Evolutionary conservation across 2,113 vertebrate genomes (phyloP), one percentile per base, ranked within the genome.

Genomic region (Merops nubicus): DNA sequence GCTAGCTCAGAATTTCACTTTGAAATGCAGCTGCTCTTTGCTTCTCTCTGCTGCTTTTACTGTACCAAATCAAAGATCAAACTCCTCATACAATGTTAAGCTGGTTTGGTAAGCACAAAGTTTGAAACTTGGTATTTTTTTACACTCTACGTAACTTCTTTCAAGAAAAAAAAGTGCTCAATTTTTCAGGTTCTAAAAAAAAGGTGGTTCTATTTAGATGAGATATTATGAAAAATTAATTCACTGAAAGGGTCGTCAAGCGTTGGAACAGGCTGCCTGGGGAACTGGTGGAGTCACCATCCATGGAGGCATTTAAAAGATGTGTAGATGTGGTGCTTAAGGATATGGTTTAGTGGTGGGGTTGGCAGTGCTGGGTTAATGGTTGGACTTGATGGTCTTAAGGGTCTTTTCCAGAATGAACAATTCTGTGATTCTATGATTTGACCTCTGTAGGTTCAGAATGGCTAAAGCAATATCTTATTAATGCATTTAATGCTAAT

Each of bases 11-110:
- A 80, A 48, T 91, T 94, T 38, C 9, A 12, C 81, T 88, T 95
- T 91, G 95, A 94, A 96, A 87, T 85, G 59, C 87, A 91, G 42
- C 79, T 81, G 40, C 34, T 91, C 36, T 88, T 54, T 19, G 43
- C 45, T 47, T 88, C 92, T 65, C 68, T 91, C 42, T 77, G 84
- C 62, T 81, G 60, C 42, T 80, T 88, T 79, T 96, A 92, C 88
- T 88, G 40, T 50, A 90, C 36, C 23, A 53, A 90, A 48, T 57
- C 42, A 72, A 60, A n/a, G 48, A 16, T 19, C 59, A 45, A 33
- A 38, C 18, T 81, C 72, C 62, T 88, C 8, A 1, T 50, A 29
- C 28, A 4, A 2, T 18, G 8, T 42, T 68, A 68, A 48, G 40
- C 48, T 87, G 56, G 17, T 21, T 70, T 64, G 11, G 42, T 42